Base-by-base conservation (phyloP, 35 echinoderm and acorn worm genomes). In the Holothuria glaberrima region DNA sequence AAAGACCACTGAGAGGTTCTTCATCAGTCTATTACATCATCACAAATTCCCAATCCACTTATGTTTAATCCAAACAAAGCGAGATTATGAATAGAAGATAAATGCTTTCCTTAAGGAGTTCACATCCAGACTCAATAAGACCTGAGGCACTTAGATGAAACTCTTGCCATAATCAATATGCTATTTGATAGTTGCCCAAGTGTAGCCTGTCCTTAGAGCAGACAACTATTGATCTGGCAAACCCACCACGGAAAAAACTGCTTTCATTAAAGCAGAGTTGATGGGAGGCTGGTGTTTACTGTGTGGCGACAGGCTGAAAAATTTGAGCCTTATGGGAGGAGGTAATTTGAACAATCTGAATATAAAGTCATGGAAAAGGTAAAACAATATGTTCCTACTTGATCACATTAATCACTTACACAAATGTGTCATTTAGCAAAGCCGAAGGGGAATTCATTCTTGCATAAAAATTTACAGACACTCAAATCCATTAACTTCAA, bases 161-260 rank as follows among this genome's bases (percentile, higher is more conserved):
- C 80, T 63, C 80, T 84, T 84, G 80, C 80, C 80, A 84, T 84
- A 84, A 84, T 84, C 80, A 84, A 84, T 84, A 84, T 63, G 80
- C 80, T 84, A 84, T 63, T 84, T 84, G 80, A 84, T 84, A 84
- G 80, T 84, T 56, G 59, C 80, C 58, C 59, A 63, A 84, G 80
- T 84, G 80, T 63, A 63, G 80, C 80, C 80, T 84, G 59, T 84
- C 80, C 80, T 63, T 48, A 59, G 80, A 84, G 80, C 80, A 61
- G 80, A 63, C 80, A 46, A 84, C 32, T 84, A 84, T 84, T 63
- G 80, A 84, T 84, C 80, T 56, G 57, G 26, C 80, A 84, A 61
- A 84, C 59, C 54, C 54, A 28, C 80, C 58, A 54, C 57, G 80
- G 54, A 84, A 84, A 84, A 84, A 59, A 84, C 58, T 59, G 80